Evolutionary conservation across 2,888 invertebrate genomes (phyloP), one percentile per base, ranked within the genome.

Genomic region (Microctonus brassicae): DNA sequence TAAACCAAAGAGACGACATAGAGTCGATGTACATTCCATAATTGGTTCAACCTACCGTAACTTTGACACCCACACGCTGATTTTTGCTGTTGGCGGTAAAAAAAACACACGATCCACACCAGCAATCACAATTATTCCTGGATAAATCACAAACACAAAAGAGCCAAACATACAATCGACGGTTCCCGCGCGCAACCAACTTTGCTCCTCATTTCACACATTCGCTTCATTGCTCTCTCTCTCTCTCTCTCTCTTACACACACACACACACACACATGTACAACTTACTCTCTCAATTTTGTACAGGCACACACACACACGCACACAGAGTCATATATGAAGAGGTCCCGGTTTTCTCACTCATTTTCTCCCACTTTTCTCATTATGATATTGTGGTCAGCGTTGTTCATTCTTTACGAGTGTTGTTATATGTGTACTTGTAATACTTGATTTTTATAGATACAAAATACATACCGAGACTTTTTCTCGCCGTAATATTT

Each of bases 101-200:
- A 80, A 80, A 82, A 80, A 79, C 79, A 81, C 82, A 82, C 83
- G 80, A 78, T 78, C 75, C 77, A 75, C 82, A 79, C 76, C 74
- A 75, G 74, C 76, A 80, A 80, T 77, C 76, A 76, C 78, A 76
- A 76, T 77, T 75, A 67, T 64, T 67, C 47, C 53, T 55, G 66
- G 72, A 69, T 65, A 55, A 66, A 66, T 66, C 66, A 81, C 81
- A 81, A 80, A 80, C 81, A 81, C 78, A 80, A 84, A 78, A 81
- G 78, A 81, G 77, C 79, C 81, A 83, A 83, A 84, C 83, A 83
- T 84, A 83, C 83, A 80, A 82, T 77, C 80, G 81, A 81, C 80
- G 81, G 82, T 86, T 86, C 86, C 86, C 86, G 86, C 84, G 85
- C 85, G 83, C 74, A 79, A 84, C 80, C 82, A 81, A 84, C 82